phyloP scores from a whole-genome alignment of 2,888 invertebrate species.

The Melieria crassipennis region DNA sequence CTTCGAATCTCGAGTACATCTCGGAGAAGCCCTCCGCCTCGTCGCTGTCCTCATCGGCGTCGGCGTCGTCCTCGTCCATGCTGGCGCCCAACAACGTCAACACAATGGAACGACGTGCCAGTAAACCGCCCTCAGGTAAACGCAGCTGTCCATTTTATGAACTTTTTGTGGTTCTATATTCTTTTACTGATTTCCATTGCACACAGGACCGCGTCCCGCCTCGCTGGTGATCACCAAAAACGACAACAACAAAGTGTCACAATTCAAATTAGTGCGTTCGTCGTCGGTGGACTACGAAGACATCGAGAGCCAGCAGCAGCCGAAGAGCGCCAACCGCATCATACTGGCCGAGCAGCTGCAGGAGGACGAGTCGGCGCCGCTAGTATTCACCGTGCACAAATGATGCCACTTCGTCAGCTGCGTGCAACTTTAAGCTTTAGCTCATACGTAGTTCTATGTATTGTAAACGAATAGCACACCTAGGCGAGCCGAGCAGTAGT shows the following conservation, averaged over 20 bases:
- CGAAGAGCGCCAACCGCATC: conserved; percentile 39
- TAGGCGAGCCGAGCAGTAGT: too few species aligned
- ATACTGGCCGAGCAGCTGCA: conserved; percentile 54
- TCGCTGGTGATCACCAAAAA: conserved; percentile 63
- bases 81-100: too few species aligned
- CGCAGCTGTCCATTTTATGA: neutral
- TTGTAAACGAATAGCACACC: neutral
- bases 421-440: neutral
- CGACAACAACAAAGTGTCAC: conserved; percentile 55
- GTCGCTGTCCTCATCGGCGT: neutral
- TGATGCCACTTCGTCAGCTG: conserved; percentile 40
- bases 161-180: neutral
- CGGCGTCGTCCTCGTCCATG: too few species aligned
- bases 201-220: conserved; percentile 62
- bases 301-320: conserved; percentile 58
- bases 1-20: conserved; percentile 61
- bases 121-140: conserved; percentile 58
- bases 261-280: conserved; percentile 63
- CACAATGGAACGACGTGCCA: conserved; percentile 45
- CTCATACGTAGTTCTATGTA: neutral
- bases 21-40: conserved; percentile 52
- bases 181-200: neutral
- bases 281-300: conserved; percentile 65
- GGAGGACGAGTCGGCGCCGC: conserved; percentile 63
- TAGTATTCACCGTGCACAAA: conserved; percentile 62